A percentile compares a stretch with the other conserved stretches of the same genome.
Conservation (phyloP, 2,888 invertebrate genomes). For the Phyllotreta cruciferae region DNA sequence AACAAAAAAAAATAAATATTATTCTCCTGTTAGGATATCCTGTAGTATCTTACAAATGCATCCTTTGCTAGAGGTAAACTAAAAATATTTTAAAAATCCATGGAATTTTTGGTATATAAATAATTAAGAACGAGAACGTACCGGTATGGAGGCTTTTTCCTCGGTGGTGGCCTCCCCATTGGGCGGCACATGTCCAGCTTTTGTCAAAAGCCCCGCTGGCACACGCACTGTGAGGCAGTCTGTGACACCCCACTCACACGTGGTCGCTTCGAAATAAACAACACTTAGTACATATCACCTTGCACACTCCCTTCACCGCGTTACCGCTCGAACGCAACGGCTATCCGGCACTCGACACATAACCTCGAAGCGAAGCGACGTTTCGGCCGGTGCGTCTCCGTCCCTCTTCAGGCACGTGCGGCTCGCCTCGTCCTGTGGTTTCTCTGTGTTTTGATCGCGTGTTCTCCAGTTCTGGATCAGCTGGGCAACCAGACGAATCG, state of each 20-base stretch:
- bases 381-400: constrained; percentile 18
- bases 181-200: constrained; percentile 61
- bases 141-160: constrained; percentile 62
- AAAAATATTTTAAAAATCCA: background rate
- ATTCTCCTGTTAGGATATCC: too few relatives aligned
- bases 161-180: constrained; percentile 61
- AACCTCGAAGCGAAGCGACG: constrained; percentile 25
- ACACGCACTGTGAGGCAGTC: constrained; percentile 62
- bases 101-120: background rate
- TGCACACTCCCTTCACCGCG: constrained; percentile 36
- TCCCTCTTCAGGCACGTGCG: constrained; percentile 21
- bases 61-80: background rate
- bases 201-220: constrained; percentile 60
- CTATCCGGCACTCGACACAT: constrained; percentile 30
- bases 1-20: too few relatives aligned
- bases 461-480: constrained; percentile 30
- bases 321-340: constrained; percentile 40
- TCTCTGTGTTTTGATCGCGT: constrained; percentile 32
- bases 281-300: constrained; percentile 54
- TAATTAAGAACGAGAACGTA: constrained; percentile 48
- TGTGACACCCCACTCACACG: constrained; percentile 58
- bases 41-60: too few relatives aligned
- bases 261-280: constrained; percentile 53
- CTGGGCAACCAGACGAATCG: constrained; percentile 56
- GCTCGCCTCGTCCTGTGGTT: constrained; percentile 3